phyloP scores from a whole-genome alignment of 1,140 invertebrate species.

The Ctenoplectra terminalis region DNA sequence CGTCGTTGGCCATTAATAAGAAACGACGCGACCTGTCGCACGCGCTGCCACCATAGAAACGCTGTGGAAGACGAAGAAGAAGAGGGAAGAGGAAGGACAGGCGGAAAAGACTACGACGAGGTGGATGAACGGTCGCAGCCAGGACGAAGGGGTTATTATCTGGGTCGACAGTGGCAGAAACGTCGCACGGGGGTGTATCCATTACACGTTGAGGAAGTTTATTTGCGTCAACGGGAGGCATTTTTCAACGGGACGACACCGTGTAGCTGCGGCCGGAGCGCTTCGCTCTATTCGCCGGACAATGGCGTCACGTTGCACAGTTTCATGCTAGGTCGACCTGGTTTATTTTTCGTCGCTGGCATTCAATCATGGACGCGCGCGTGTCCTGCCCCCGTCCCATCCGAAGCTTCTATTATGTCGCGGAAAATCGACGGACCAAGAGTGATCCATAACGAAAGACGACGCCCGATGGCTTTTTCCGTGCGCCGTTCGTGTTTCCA shows the following conservation, averaged over 20 bases:
- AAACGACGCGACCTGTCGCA: slow-evolving; percentile 1
- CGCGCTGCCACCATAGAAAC: not conserved
- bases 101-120: not conserved
- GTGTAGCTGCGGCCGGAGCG: slow-evolving; percentile 17
- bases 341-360: slow-evolving; percentile 59
- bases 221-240: slow-evolving; percentile 66
- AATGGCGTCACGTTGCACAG: slow-evolving; percentile 69
- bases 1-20: not conserved
- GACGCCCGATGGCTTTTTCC: slow-evolving; percentile 28
- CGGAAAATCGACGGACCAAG: slow-evolving; percentile 43
- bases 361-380: slow-evolving; percentile 50
- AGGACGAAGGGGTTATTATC: slow-evolving; percentile 49
- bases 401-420: slow-evolving; percentile 31
- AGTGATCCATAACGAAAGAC: slow-evolving; percentile 39
- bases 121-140: not conserved
- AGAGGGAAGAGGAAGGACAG: not conserved
- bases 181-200: slow-evolving; percentile 58
- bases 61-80: not conserved
- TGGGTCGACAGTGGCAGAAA: slow-evolving; percentile 53
- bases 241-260: slow-evolving; percentile 68
- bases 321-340: slow-evolving; percentile 58
- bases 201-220: slow-evolving; percentile 73
- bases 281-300: slow-evolving; percentile 42
- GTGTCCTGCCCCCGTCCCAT: not conserved
- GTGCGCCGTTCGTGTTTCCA: too few relatives aligned